phyloP scores from a whole-genome alignment of 2,113 vertebrate species.

The Megaleporinus macrocephalus region DNA sequence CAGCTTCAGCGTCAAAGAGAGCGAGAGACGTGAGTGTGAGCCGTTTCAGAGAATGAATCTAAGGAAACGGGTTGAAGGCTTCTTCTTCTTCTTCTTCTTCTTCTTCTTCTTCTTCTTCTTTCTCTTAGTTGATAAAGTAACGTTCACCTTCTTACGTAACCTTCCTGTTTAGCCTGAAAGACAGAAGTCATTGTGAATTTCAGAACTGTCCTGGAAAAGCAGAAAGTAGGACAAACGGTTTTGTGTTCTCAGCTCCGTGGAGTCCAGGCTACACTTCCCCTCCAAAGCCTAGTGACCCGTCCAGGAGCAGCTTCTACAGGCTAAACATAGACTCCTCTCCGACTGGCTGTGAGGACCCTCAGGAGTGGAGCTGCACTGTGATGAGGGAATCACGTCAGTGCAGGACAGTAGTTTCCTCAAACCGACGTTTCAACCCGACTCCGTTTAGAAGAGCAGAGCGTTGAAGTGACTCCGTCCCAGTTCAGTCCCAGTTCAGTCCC shows the following conservation, averaged over 20 bases:
- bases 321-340: background rate
- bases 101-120: too few relatives aligned
- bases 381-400: too few relatives aligned
- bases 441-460: too few relatives aligned
- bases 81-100: too few relatives aligned
- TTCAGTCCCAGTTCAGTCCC: too few relatives aligned
- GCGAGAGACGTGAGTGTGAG: background rate
- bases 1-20: background rate
- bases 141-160: conserved; percentile 3
- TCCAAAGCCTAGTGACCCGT: background rate
- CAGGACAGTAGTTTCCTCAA: too few relatives aligned
- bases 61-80: background rate
- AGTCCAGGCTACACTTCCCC: conserved; percentile 5
- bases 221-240: conserved; percentile 3
- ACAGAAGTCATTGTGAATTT: conserved; percentile 9
- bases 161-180: conserved; percentile 27
- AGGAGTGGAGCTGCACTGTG: too few relatives aligned
- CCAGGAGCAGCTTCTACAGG: background rate
- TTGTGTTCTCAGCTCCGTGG: background rate
- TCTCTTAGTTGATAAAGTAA: background rate
- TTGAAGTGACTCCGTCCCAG: too few relatives aligned
- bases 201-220: background rate
- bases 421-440: too few relatives aligned
- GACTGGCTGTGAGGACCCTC: background rate
- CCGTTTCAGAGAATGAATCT: background rate